Base-by-base conservation (phyloP, 2,797 vertebrate genomes). In the Kryptolebias ocellatus region DNA sequence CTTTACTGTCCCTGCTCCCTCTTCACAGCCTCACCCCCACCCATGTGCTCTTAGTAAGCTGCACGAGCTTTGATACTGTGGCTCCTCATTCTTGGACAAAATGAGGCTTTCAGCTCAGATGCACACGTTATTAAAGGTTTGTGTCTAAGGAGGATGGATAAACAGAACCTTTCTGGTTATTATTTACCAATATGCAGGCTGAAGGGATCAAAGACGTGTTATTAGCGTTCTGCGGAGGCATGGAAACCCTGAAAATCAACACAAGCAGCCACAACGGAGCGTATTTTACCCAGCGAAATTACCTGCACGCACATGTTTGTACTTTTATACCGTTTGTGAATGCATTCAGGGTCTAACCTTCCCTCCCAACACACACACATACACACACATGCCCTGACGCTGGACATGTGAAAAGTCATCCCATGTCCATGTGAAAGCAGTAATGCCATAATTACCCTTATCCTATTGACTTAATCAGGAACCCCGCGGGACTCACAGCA, bases 381-480 rank as follows among this genome's bases (percentile, higher is more conserved):
- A 76, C 53, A 58, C 53, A 72, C 16, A 62, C 50, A 49, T 54
- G 61, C 66, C 54, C 54, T 59, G 65, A 50, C 42, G 51, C 15
- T 50, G 59, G 75, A 70, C 89, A 92, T 90, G 90, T 90, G 90
- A 76, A 76, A 71, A 85, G 76, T 84, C 86, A 81, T 72, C 87
- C 83, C 76, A 64, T 87, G 87, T 79, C 88, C 89, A 88, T 90
- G 90, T 91, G 89, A 89, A 90, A 72, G 73, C 79, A 84, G 75
- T 92, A 91, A 91, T 89, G 71, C 81, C 74, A 74, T 93, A 89
- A 93, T 90, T 90, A 83, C 74, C 74, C 78, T 93, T 44, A 93
- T 93, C 91, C 90, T 83, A 83, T 86, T 87, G 81, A 78, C 80
- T 90, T 90, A 93, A 89, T 85, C 76, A 83, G 84, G 88, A 89